phyloP scores from a whole-genome alignment of 1,140 invertebrate species.

The Calliphora vicina region DNA sequence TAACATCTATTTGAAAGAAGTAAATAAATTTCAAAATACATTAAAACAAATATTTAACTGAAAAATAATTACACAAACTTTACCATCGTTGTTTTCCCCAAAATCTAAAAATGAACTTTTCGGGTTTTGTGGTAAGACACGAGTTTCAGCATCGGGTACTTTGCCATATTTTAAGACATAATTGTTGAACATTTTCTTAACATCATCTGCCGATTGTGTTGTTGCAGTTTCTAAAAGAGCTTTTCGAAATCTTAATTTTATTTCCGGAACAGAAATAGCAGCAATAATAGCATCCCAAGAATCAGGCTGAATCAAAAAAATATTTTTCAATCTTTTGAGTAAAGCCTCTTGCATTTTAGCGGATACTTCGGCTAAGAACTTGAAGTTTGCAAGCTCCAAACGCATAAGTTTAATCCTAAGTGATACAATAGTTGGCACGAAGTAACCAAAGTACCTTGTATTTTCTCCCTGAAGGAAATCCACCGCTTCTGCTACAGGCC shows the following conservation, averaged over 20 bases:
- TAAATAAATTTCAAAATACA: no score
- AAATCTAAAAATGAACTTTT: conserved; percentile 3
- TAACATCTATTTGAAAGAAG: no score
- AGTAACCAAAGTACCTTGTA: conserved; percentile 6
- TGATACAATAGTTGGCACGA: neutral
- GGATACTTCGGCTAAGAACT: neutral
- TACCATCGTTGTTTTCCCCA: conserved; percentile 3
- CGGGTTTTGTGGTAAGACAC: neutral
- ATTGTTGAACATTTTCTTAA: conserved; percentile 11
- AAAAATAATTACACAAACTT: neutral
- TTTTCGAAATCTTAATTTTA: neutral
- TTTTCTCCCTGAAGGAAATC: conserved; percentile 19
- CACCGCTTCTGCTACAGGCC: neutral
- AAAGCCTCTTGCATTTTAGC: conserved; percentile 8
- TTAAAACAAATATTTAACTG: neutral
- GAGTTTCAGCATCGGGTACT: conserved; percentile 10
- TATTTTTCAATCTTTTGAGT: neutral
- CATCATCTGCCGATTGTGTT: neutral
- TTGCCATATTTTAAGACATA: conserved; percentile 16
- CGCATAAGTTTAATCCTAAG: neutral
- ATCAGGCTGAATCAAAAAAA: no score
- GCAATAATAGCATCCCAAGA: no score
- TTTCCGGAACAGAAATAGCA: no score
- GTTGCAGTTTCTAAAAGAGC: conserved; percentile 21
- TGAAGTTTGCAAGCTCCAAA: neutral